Evolutionary conservation across 2,797 vertebrate genomes (phyloP), one percentile per base, ranked within the genome.

Genomic region (Rhabdomys pumilio): DNA sequence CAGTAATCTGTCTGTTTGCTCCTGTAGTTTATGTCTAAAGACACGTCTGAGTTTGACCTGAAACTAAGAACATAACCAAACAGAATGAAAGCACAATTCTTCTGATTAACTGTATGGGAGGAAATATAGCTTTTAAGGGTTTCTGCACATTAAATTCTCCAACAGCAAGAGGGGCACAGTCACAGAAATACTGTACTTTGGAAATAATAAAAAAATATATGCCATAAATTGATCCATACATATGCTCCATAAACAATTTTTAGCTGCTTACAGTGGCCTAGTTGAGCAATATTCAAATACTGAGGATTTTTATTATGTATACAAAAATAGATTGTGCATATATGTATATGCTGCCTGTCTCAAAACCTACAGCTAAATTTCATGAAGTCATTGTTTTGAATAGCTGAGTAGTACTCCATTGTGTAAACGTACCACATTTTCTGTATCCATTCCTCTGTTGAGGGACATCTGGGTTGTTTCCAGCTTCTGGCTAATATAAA

Each of bases 1-100:
- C 82, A 93, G 86, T 29, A 69, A 69, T 94, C 47, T 93, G 90
- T 94, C 44, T 93, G 89, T 88, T 79, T 75, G 7, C 34, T 76
- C 57, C 53, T 88, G 34, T 14, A 67, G 61, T 85, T 97, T 95
- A 87, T 5, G 41, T 61, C 72, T 57, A 8, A 94, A 93, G 53
- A 90, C 41, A 26, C 2, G 47, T 95, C 89, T 93, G 41, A 89
- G 87, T 95, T 77, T 73, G n/a, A 81, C 53, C 26, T 41, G 59
- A 87, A 95, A 63, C 34, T 91, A 57, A 50, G 44, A 93, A 94
- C n/a, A 9, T 47, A 80, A 93, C 41, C 5, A 59, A n/a, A 72
- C 14, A 65, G 80, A 93, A 81, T 24, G 61, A 76, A 93, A 41
- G 50, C 9, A 20, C 41, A 55, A 50, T 91, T 41, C 57, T 87